A percentile compares a stretch with the other conserved stretches of the same genome.
Evolutionary conservation across 2,888 invertebrate species (phyloP).

Genomic region (Sinohyriopsis cumingii): DNA sequence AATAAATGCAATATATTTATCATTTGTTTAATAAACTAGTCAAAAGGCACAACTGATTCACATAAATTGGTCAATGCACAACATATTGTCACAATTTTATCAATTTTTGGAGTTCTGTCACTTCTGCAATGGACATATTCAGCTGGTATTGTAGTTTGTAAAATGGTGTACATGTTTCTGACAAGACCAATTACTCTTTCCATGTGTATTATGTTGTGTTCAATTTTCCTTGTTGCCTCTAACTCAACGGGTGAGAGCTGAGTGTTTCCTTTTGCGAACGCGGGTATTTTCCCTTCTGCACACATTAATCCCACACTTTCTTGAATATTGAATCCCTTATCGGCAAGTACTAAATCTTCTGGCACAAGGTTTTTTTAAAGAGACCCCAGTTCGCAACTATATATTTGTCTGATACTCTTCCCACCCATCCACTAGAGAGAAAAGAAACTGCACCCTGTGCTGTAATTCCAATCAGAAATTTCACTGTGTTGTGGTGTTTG

Average conservation of each 20-base stretch:
- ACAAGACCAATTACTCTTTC: conserved; percentile 37
- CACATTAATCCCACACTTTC: conserved; percentile 22
- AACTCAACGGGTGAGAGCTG: conserved; percentile 32
- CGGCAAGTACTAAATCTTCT: conserved; percentile 31
- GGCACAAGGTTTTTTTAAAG: conserved; percentile 18
- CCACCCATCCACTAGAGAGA: conserved; percentile 27
- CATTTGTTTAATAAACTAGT: no score
- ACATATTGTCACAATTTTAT: conserved; percentile 21
- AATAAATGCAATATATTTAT: not conserved
- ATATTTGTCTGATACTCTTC: conserved; percentile 21
- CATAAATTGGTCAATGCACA: conserved; percentile 17
- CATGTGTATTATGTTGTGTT: conserved; percentile 31
- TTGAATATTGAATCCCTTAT: conserved; percentile 9
- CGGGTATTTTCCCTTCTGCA: conserved; percentile 32
- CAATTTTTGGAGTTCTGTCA: conserved; percentile 4
- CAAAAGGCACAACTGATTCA: conserved; percentile 22
- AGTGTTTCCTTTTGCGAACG: conserved; percentile 27
- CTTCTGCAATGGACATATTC: conserved; percentile 13
- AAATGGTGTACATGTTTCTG: conserved; percentile 32
- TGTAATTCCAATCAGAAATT: no score
- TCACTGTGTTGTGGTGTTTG: no score
- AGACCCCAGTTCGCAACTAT: conserved; percentile 28
- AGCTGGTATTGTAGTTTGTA: conserved; percentile 21
- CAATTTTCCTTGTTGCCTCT: conserved; percentile 28
- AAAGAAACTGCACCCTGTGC: conserved; percentile 34